Evolutionary conservation across 2,888 invertebrate species (phyloP).

Genomic region (Heliconius aoede): DNA sequence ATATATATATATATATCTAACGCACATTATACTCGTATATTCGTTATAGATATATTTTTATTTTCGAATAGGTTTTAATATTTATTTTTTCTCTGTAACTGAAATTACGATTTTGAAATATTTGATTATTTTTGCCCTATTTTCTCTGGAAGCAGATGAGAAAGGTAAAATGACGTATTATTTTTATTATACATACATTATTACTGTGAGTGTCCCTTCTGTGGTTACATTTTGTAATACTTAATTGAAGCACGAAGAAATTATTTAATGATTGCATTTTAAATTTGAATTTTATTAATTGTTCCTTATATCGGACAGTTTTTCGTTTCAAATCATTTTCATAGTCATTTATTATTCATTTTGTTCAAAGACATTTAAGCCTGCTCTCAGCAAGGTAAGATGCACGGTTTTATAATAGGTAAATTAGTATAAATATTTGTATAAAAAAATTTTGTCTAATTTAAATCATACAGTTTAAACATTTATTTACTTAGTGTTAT

Average conservation of each 20-base stretch:
- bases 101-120: conserved; percentile 33
- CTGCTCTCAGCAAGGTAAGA: conserved; percentile 26
- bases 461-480: neutral
- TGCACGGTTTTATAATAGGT: conserved; percentile 12
- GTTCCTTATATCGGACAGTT: conserved; percentile 20
- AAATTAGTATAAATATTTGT: conserved; percentile 1
- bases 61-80: neutral
- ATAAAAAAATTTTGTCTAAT: neutral
- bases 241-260: conserved; percentile 63
- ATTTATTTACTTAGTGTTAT: neutral
- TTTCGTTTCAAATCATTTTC: conserved; percentile 5
- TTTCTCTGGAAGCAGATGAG: conserved; percentile 79
- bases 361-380: conserved; percentile 7
- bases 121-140: conserved; percentile 72
- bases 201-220: conserved; percentile 68
- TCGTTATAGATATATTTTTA: neutral
- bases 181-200: conserved; percentile 58
- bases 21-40: neutral
- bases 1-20: too few species aligned
- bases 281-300: conserved; percentile 39
- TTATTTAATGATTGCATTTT: conserved; percentile 34
- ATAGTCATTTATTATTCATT: conserved; percentile 21
- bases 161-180: conserved; percentile 75
- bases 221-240: conserved; percentile 53
- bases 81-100: neutral